Base-by-base conservation (phyloP, 2,888 invertebrate genomes). In the Oscheius sp. region DNA sequence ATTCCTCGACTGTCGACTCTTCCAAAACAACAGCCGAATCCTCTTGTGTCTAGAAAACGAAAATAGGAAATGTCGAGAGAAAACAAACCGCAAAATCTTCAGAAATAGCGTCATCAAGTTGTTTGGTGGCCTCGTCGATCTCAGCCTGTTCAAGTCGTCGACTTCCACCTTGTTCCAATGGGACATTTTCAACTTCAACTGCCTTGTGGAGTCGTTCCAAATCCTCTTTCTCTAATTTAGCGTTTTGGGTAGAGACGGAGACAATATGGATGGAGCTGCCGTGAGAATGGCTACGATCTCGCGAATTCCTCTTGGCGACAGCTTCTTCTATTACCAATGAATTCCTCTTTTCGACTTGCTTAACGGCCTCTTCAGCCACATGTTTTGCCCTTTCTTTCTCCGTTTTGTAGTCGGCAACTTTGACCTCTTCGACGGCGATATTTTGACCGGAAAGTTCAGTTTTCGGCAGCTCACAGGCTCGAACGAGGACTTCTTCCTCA, bases 321-420 rank as follows among this genome's bases (percentile, higher is more conserved):
- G n/a, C n/a, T n/a, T n/a, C n/a, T n/a, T n/a, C n/a, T n/a, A n/a
- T n/a, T n/a, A n/a, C n/a, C n/a, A n/a, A n/a, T n/a, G n/a, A n/a
- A n/a, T n/a, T n/a, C n/a, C n/a, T n/a, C n/a, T n/a, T n/a, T 29
- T 61, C 45, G 29, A 45, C 23, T 12, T 34, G 37, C 17, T 27
- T 45, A 23, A 61, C 61, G 6, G 61, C 61, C 27, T 61, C 61
- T 31, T 61, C 61, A 1, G 61, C 61, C 27, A 61, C 61, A n/a
- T 29, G 27, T 27, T 45, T 61, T 27, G 61, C 61, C n/a, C 45
- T 61, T 17, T 39, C 61, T 15, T 45, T 61, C 45, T 61, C 61
- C n/a, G n/a, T 17, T 4, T n/a, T 29, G 31, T 33, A 15, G 6
- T 33, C 20, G 15, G 31, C 23, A 31, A 20, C 34, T 20, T 15